Base-by-base conservation (phyloP, 2,113 vertebrate species). In the Cromileptes altivelis region DNA sequence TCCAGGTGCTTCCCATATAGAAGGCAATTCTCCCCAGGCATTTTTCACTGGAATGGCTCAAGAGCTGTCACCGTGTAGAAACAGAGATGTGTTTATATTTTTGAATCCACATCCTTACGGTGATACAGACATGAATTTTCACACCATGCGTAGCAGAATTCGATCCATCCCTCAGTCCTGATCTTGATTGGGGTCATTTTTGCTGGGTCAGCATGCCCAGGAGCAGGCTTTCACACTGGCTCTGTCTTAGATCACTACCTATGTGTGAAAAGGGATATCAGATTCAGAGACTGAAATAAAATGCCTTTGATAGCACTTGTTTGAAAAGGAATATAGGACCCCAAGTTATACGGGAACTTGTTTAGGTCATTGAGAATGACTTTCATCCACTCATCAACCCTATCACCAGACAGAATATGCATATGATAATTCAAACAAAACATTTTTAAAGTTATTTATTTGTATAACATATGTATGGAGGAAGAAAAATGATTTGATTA, bases 1-100 rank as follows among this genome's bases (percentile, higher is more conserved):
- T 73, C 58, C 47, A 74, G 84, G 81, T 86, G 76, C 71, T 57
- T 80, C 80, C 42, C 42, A 60, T 78, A 50, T 37, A 68, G 67
- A 55, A 57, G 42, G 80, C 40, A 67, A 69, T 72, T 75, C 47
- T 55, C n/a, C 27, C 30, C 1, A 2, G 19, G 25, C 56, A 80
- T 85, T 65, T 15, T 25, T 85, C 86, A 85, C 13, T 12, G 42
- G 55, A 64, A 70, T 83, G 72, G 37, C 53, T n/a, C 23, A 10
- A 33, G 25, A 62, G 49, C 47, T 79, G 55, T 56, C 78, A 65
- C 23, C 3, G 1, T 37, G 33, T 13, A 21, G 67, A 27, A 53
- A 47, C 62, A 25, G 9, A 56, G 27, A 81, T 64, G 37, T 45
- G 63, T 74, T 56, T 50, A 62, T 17, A 49, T 73, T 53, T 47